Evolutionary conservation across 2,797 vertebrate genomes (phyloP).

Genomic region (Falco rusticolus): DNA sequence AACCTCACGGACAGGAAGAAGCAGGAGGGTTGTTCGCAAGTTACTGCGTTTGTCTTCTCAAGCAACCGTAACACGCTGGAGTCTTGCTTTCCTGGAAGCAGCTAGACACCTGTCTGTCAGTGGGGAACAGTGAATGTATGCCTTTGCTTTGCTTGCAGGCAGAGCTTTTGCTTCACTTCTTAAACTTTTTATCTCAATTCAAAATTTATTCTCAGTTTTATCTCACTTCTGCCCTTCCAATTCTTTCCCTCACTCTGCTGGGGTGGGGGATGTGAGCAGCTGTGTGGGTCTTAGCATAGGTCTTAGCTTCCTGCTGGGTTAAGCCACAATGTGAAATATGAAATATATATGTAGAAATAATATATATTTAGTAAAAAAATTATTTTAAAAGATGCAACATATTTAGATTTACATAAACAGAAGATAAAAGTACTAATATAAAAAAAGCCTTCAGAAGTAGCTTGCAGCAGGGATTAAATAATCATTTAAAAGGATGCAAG

Average conservation of each 20-base stretch:
- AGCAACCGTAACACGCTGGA: accelerated
- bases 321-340: background rate
- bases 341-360: background rate
- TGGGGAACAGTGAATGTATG: background rate
- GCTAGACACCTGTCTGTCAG: background rate
- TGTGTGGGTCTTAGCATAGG: background rate
- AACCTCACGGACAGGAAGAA: background rate
- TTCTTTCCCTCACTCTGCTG: background rate
- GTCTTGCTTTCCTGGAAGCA: background rate
- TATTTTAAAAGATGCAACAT: background rate
- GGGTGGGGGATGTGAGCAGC: background rate
- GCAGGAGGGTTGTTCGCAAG: background rate
- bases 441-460: background rate
- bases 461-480: background rate
- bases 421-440: background rate
- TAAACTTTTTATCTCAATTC: background rate
- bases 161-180: background rate
- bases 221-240: background rate
- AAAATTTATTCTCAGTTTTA: background rate
- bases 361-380: background rate
- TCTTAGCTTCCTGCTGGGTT: background rate
- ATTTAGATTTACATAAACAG: background rate
- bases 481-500: background rate
- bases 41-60: background rate
- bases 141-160: background rate